Evolutionary conservation across 92 coral and sea anemone species (phyloP), one percentile per base, ranked within the genome.

Genomic region (Pocillopora meandrina): DNA sequence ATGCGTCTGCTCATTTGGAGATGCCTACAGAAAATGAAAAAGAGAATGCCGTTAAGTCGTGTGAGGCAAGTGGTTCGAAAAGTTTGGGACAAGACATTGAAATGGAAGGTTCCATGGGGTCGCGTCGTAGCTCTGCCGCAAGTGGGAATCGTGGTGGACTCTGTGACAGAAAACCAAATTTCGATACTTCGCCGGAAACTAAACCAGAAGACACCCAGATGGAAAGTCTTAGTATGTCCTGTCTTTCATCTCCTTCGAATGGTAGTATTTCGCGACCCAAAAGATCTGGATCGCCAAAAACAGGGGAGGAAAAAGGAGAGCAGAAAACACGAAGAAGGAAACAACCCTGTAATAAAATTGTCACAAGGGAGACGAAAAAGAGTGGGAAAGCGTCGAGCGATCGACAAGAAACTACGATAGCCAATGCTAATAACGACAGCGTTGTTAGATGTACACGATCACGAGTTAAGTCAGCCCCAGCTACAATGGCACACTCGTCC

Each of bases 231-330:
- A 42, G 19, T 17, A 83, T 56, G 55, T 10, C 49, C 18, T 36
- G 87, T 59, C 79, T 58, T n/a, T 57, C 66, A 26, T 57, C 76
- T 33, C 56, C 61, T 15, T 42, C 80, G 42, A 82, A 82, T 61
- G 68, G 16, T 13, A 36, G 63, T 11, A 71, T 55, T 62, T 26
- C 61, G 26, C 36, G 18, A 20, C 56, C 61, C 5, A 72, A 72
- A 57, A 74, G 18, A 2, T 18, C 63, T 12, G 70, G 73, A 49
- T 82, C 79, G 42, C 61, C 72, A 26, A 52, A 20, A 16, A n/a
- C 33, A 52, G 72, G 21, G 12, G 60, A 61, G 5, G 26, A 21
- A 58, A 42, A 60, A 1, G 33, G 34, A 6, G 76, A 56, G 49
- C n/a, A 65, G 59, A 57, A 19, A 5, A 57, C 12, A 15, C 56